Percentiles rank a stretch among this genome's conserved stretches.
Conservation (phyloP, 2,888 invertebrate genomes). For the Tachina lurida region DNA sequence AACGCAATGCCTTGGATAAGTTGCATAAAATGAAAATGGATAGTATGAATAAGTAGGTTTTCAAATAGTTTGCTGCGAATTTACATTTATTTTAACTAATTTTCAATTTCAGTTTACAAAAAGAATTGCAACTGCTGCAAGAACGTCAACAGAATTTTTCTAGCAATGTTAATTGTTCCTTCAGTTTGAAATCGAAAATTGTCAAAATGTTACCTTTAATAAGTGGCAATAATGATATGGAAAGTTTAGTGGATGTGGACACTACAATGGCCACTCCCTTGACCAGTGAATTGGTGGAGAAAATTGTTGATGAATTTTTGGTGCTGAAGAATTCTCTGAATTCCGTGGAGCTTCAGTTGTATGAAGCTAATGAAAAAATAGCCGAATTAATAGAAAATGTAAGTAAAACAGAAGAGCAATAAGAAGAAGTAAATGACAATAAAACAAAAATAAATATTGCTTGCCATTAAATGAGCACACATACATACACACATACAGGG, state of each 20-base stretch:
- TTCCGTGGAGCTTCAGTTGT: conserved; percentile 81
- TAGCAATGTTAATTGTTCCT: conserved; percentile 75
- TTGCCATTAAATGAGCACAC: no score
- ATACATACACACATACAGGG: no score
- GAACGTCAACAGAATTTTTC: conserved; percentile 73
- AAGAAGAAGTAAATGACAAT: not conserved
- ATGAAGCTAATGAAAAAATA: conserved; percentile 83
- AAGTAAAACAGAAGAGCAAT: conserved; percentile 57
- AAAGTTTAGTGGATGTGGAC: conserved; percentile 80
- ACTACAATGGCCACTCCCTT: conserved; percentile 75
- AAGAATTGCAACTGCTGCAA: conserved; percentile 76
- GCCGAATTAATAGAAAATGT: conserved; percentile 82
- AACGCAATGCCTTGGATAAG: conserved; percentile 80
- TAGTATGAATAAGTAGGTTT: conserved; percentile 76
- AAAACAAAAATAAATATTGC: not conserved
- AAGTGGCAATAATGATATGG: conserved; percentile 78
- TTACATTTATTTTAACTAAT: not conserved
- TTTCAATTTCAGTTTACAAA: conserved; percentile 72
- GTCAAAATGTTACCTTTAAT: conserved; percentile 80
- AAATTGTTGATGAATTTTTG: conserved; percentile 80
- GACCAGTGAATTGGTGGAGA: conserved; percentile 79
- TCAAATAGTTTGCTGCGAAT: not conserved
- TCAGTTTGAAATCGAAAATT: conserved; percentile 79
- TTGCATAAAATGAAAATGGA: conserved; percentile 81
- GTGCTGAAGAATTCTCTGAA: conserved; percentile 79